Conservation (phyloP, 2,888 invertebrate species). For the Limulus polyphemus region DNA sequence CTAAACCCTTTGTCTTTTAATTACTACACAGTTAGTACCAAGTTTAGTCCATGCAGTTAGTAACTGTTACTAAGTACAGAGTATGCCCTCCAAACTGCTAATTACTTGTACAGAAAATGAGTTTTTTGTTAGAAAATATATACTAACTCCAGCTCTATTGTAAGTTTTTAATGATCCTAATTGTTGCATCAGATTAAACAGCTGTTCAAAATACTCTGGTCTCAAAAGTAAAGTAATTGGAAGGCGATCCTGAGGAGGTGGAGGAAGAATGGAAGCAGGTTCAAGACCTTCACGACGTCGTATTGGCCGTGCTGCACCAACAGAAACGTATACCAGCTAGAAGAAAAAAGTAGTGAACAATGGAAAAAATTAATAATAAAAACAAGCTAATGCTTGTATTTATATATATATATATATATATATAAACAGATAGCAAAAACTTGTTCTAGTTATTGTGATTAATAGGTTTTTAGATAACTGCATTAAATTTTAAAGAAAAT, state of each 20-base stretch:
- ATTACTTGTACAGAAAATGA: slow-evolving; percentile 14
- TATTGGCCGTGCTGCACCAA: slow-evolving; percentile 57
- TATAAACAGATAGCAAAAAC: too few relatives aligned
- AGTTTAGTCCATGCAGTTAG: too few relatives aligned
- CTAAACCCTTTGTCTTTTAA: too few relatives aligned
- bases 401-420: too few relatives aligned
- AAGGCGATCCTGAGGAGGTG: slow-evolving; percentile 61
- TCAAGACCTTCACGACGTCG: slow-evolving; percentile 55
- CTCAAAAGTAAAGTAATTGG: slow-evolving; percentile 72
- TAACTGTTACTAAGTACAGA: too few relatives aligned
- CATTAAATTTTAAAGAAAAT: too few relatives aligned
- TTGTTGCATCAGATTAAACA: slow-evolving; percentile 80
- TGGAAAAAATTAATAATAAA: slow-evolving; percentile 4
- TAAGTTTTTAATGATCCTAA: slow-evolving; percentile 72
- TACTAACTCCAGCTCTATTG: slow-evolving; percentile 51
- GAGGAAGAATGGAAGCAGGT: slow-evolving; percentile 72
- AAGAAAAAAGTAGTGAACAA: slow-evolving; percentile 11
- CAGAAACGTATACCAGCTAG: slow-evolving; percentile 75
- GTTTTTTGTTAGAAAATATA: slow-evolving; percentile 1
- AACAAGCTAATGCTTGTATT: background rate
- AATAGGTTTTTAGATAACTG: too few relatives aligned
- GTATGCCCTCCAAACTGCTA: too few relatives aligned
- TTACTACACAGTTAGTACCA: too few relatives aligned
- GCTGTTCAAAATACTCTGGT: slow-evolving; percentile 76
- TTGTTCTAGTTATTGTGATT: too few relatives aligned